Percentiles rank a stretch among this genome's conserved stretches.
Evolutionary conservation across 2,888 invertebrate genomes (phyloP).

Genomic region (Rambutsinella grinnellia): DNA sequence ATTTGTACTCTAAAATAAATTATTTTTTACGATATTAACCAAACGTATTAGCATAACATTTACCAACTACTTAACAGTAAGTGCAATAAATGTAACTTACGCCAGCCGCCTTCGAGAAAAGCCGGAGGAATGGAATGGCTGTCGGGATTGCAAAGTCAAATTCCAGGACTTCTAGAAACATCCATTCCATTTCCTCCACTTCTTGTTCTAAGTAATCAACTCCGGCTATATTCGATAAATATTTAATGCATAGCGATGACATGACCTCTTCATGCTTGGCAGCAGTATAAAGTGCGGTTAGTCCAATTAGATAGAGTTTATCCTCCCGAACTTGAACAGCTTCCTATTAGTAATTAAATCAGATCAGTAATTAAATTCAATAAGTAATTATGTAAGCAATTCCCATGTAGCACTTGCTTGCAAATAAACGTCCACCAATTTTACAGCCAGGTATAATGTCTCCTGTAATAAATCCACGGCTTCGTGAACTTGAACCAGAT

Average conservation of each 20-base stretch:
- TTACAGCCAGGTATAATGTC: too few relatives aligned
- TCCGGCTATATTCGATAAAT: slow-evolving; percentile 88
- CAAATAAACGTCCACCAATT: too few relatives aligned
- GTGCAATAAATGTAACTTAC: slow-evolving; percentile 66
- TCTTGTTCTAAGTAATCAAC: slow-evolving; percentile 87
- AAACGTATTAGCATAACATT: background rate
- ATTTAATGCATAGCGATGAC: slow-evolving; percentile 90
- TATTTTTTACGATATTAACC: background rate
- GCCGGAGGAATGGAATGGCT: slow-evolving; percentile 89
- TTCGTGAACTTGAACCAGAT: too few relatives aligned
- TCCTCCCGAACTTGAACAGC: too few relatives aligned
- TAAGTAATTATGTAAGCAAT: too few relatives aligned
- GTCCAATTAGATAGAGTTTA: slow-evolving; percentile 90
- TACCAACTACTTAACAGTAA: background rate
- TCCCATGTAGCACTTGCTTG: too few relatives aligned
- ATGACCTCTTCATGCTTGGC: slow-evolving; percentile 96
- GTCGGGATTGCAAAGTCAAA: slow-evolving; percentile 89
- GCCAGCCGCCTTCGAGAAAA: slow-evolving; percentile 76
- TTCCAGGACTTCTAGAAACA: slow-evolving; percentile 81
- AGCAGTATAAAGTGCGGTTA: slow-evolving; percentile 90
- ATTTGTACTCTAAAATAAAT: slow-evolving; percentile 75
- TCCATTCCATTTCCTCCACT: slow-evolving; percentile 85
- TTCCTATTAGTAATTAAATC: too few relatives aligned
- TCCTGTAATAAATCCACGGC: too few relatives aligned
- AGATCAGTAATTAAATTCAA: too few relatives aligned